A percentile compares a stretch with the other conserved stretches of the same genome.
These are phyloP conservation scores for Catagonus wagneri DNA, from an alignment of 2,113 vertebrate species.

Conservation along the genomic window DNA sequence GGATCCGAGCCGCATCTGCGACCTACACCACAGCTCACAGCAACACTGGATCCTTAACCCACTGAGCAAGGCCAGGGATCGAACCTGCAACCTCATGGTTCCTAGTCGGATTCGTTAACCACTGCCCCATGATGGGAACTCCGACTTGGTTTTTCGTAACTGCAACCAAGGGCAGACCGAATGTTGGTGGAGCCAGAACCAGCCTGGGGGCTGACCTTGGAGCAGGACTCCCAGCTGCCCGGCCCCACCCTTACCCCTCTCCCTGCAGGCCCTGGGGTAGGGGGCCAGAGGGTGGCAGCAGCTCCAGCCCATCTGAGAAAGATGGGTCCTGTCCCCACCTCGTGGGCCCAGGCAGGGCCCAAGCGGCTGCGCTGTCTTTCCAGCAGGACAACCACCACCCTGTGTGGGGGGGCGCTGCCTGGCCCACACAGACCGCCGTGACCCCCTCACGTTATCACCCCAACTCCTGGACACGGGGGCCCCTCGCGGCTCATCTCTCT, in stretches of 20 bases:
- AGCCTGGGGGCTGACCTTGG: not conserved
- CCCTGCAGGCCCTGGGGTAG: not conserved
- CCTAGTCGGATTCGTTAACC: no score
- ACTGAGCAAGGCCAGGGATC: no score
- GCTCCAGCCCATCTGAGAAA: not conserved
- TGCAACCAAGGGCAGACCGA: not conserved
- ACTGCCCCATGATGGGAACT: no score
- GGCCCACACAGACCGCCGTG: not conserved
- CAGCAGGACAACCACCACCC: not conserved
- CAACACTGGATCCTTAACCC: no score
- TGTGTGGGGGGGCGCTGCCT: not conserved
- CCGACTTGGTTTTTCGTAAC: not conserved
- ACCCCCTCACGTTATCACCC: accelerated
- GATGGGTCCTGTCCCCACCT: not conserved
- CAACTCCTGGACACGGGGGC: accelerated
- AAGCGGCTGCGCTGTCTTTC: no score
- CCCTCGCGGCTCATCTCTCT: not conserved
- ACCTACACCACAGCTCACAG: no score
- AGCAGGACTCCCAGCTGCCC: not conserved
- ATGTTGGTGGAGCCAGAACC: not conserved
- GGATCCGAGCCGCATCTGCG: no score
- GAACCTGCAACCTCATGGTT: no score
- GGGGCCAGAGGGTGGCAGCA: not conserved
- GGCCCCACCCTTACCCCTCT: no score
- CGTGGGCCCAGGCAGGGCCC: not conserved